Conservation (phyloP, 2,113 vertebrate genomes). For the Etia nguti region DNA sequence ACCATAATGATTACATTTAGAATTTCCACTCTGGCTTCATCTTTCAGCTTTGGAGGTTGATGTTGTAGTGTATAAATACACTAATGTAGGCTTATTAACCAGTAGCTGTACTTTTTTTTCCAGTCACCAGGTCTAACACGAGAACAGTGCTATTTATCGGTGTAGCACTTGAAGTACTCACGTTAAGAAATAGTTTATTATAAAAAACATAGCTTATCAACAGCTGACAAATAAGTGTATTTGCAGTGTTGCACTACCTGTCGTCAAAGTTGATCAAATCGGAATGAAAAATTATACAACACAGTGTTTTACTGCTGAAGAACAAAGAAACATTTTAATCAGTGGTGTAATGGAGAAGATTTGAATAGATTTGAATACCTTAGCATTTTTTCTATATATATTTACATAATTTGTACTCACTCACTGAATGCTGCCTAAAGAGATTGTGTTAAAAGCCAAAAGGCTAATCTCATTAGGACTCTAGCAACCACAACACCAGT, state of each 20-base stretch:
- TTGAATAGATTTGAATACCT: background rate
- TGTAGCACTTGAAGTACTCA: background rate
- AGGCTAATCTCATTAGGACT: background rate
- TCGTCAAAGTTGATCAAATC: too few species aligned
- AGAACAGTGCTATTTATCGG: background rate
- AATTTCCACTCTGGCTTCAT: accelerated
- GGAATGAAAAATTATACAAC: too few species aligned
- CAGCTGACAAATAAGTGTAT: background rate
- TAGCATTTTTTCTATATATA: background rate
- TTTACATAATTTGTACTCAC: background rate
- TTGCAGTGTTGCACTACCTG: background rate
- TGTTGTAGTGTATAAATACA: background rate
- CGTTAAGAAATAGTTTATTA: background rate
- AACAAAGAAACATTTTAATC: background rate
- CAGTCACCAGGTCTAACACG: background rate
- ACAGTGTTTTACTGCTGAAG: background rate
- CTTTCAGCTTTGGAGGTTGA: background rate
- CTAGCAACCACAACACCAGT: background rate
- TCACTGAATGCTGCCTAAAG: background rate
- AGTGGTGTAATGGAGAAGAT: background rate
- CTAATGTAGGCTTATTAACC: accelerated
- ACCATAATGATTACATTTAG: background rate
- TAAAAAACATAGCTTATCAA: background rate
- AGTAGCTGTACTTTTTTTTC: background rate
- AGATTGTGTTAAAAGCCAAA: too few species aligned